phyloP scores from a whole-genome alignment of 2,888 invertebrate genomes.

The Ectemnius cavifrons region DNA sequence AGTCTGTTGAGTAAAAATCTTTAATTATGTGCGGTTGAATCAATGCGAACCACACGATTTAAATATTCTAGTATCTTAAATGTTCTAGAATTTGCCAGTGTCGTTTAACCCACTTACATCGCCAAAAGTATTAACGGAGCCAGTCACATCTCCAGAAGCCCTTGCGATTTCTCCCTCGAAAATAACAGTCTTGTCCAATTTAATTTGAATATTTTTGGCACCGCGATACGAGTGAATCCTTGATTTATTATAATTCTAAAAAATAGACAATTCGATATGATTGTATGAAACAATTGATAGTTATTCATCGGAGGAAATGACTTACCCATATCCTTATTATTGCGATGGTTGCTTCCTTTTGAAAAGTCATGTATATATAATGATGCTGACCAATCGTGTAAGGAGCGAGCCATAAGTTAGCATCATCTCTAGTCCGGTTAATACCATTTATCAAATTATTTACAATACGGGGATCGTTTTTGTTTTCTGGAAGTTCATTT shows the following conservation, averaged over 20 bases:
- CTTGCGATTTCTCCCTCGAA: slow-evolving; percentile 91
- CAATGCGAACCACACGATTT: no score
- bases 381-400: slow-evolving; percentile 82
- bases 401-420: slow-evolving; percentile 87
- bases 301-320: slow-evolving; percentile 3
- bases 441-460: slow-evolving; percentile 85
- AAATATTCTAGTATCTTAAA: neutral
- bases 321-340: slow-evolving; percentile 86
- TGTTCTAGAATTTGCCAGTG: neutral
- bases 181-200: slow-evolving; percentile 84
- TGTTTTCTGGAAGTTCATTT: slow-evolving; percentile 84
- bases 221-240: slow-evolving; percentile 90
- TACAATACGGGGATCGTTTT: slow-evolving; percentile 82
- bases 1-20: slow-evolving; percentile 81
- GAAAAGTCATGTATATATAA: slow-evolving; percentile 82
- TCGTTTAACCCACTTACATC: slow-evolving; percentile 80
- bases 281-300: no score
- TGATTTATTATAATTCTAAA: slow-evolving; percentile 92
- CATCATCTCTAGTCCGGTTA: slow-evolving; percentile 87
- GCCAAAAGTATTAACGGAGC: slow-evolving; percentile 85
- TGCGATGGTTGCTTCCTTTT: slow-evolving; percentile 80
- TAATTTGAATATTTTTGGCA: slow-evolving; percentile 85
- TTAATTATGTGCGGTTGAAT: no score
- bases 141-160: slow-evolving; percentile 86
- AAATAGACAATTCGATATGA: neutral